Evolutionary conservation across 2,797 vertebrate genomes (phyloP).

Genomic region (Pseudocheirus occidentalis): DNA sequence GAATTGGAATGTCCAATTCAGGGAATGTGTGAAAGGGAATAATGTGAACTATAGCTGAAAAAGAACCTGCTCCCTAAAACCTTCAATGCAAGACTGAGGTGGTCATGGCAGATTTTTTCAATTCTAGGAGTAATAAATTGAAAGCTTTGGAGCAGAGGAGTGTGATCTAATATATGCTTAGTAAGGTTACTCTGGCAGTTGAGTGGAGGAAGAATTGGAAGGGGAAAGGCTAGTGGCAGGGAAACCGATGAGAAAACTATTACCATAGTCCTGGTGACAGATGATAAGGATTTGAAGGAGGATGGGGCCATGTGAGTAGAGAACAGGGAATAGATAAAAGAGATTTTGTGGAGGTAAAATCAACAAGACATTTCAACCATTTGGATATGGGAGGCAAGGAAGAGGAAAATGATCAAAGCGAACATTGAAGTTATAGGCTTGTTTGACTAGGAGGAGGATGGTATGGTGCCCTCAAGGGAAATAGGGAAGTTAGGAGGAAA

Average conservation of each 20-base stretch:
- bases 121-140: neutral
- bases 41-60: neutral
- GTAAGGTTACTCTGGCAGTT: neutral
- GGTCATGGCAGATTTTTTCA: neutral
- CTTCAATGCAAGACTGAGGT: neutral
- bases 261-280: neutral
- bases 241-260: neutral
- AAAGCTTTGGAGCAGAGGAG: neutral
- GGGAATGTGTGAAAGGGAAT: neutral
- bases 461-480: neutral
- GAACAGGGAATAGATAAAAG: neutral
- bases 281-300: neutral
- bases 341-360: neutral
- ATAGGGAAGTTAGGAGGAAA: neutral
- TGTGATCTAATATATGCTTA: neutral
- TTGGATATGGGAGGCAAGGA: neutral
- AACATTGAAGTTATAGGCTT: neutral
- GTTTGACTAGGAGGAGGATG: neutral
- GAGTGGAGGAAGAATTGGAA: neutral
- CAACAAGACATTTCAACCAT: neutral
- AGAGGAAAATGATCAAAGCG: neutral
- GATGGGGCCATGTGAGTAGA: neutral
- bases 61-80: neutral
- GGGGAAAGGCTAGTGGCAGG: neutral
- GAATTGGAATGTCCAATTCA: neutral